phyloP scores from a whole-genome alignment of 2,113 vertebrate species.

The Rhizomys pruinosus region DNA sequence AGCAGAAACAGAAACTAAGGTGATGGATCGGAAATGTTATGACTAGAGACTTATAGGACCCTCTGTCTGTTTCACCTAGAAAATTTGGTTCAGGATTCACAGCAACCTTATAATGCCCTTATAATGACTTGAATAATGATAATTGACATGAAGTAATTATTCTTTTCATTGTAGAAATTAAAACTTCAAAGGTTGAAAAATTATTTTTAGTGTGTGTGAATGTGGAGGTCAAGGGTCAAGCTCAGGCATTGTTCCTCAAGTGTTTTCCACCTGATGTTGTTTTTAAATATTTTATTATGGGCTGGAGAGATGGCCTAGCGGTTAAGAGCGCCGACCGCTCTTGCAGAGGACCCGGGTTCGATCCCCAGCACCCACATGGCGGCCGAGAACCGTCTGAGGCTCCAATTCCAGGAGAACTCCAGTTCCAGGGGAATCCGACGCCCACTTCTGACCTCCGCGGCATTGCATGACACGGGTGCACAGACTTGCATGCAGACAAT shows the following conservation, averaged over 20 bases:
- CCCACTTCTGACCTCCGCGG: no score
- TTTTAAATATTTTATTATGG: not conserved
- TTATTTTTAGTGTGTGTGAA: not conserved
- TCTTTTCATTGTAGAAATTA: not conserved
- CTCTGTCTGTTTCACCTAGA: not conserved
- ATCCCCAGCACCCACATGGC: no score
- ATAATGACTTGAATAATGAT: not conserved
- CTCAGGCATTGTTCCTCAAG: not conserved
- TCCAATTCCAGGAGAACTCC: no score
- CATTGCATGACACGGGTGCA: no score
- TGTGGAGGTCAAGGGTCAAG: not conserved
- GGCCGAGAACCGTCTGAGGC: no score
- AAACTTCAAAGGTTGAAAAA: not conserved
- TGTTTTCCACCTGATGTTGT: no score
- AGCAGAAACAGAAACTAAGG: not conserved
- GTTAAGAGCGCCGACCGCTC: no score
- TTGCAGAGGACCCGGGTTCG: no score
- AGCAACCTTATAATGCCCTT: not conserved
- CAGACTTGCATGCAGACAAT: no score
- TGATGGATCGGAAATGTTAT: not conserved
- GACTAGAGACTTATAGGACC: not conserved
- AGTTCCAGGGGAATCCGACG: no score
- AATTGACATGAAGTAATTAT: fast-evolving
- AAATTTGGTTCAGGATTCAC: not conserved
- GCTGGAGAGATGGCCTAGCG: no score